Base-by-base conservation (phyloP, 2,888 invertebrate genomes). In the Saturnia pavonia region DNA sequence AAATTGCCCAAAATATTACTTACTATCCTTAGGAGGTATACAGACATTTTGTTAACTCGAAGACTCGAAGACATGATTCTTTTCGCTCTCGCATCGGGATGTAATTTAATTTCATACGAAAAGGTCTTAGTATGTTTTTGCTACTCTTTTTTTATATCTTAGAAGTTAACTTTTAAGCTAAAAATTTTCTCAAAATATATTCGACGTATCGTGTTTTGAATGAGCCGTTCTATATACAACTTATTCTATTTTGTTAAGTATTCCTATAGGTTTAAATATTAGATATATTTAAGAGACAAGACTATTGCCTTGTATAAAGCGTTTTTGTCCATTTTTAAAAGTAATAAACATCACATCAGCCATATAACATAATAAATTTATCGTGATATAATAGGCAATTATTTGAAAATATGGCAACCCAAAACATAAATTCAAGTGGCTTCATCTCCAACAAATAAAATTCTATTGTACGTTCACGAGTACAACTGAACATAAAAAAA, bases 401-500 rank as follows among this genome's bases (percentile, higher is more conserved):
- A 25, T 60, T 60, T 25, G 11, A 27, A 14, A 60, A 27, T 27
- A 60, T 60, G 14, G 25, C 25, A 60, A 60, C 14, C 12, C 57
- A 27, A 27, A 87, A 87, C 82, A 84, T 81, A 66, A 74, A 83
- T 83, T 81, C 78, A 82, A 89, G 88, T 87, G 85, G 87, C 84
- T 86, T 83, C 86, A 85, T 85, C 25, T 60, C 27, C 27, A 60
- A 87, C 85, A 87, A 87, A 88, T 90, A 90, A 89, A 89, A 91
- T 87, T 86, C 88, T 87, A 89, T 91, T 91, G 88, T 89, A 82
- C 79, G 82, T 80, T 78, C 75, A 75, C 80, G 79, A 75, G 76
- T 77, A 81, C 77, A 40, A 67, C 54, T 25, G 54, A 67, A 42
- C 27, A 27, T 42, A 1, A 51, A 54, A 42, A 4, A 11, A 16